Conservation (phyloP, 2,797 vertebrate species). For the Spinibarbus caldwelli region DNA sequence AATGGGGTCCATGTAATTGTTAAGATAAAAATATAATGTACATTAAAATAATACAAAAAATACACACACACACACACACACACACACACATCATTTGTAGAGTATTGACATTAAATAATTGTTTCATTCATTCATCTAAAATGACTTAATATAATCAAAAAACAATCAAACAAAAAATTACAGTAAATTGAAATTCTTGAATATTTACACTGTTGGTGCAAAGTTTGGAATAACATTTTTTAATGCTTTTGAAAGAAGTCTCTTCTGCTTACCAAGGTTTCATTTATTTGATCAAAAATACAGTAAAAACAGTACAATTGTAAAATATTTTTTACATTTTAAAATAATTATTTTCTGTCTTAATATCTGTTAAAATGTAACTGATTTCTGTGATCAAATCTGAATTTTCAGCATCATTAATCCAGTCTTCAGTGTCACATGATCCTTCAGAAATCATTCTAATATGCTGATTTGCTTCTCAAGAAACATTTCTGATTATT, state of each 20-base stretch:
- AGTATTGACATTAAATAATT: too few species aligned
- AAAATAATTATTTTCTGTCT: neutral
- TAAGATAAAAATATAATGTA: neutral
- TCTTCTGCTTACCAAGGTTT: neutral
- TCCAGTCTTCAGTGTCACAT: neutral
- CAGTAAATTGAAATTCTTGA: too few species aligned
- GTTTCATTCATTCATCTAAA: too few species aligned
- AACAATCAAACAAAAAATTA: neutral
- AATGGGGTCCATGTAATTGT: neutral
- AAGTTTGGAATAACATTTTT: neutral
- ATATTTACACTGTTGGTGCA: too few species aligned
- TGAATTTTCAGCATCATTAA: neutral
- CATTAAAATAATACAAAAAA: too few species aligned
- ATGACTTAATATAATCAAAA: neutral
- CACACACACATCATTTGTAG: too few species aligned
- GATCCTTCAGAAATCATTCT: neutral
- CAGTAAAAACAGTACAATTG: neutral
- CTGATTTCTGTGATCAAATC: neutral
- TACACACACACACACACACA: too few species aligned
- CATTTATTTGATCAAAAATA: neutral
- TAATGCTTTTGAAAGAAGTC: too few species aligned
- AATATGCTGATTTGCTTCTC: neutral
- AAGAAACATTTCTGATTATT: neutral
- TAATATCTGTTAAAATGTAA: neutral
- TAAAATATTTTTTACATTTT: neutral